Base-by-base conservation (phyloP, 1,140 invertebrate genomes). In the Patella vulgata region DNA sequence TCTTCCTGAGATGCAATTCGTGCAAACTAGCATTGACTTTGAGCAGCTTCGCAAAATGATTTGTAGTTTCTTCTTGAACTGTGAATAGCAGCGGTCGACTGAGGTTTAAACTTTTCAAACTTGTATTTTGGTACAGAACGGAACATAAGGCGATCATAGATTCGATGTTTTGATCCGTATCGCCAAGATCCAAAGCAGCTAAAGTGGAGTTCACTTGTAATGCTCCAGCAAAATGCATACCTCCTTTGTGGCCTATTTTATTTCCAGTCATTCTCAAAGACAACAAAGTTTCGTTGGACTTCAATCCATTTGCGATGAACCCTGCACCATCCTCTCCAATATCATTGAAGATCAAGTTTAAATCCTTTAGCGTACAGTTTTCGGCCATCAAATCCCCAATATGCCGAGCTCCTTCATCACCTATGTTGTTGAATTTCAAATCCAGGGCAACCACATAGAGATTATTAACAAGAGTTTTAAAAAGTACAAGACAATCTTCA, bases 301-400 rank as follows among this genome's bases (percentile, higher is more conserved):
- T 68, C 31, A 85, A 60, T 43, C 74, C 71, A 52, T 66, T 73
- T 9, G 82, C 78, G 11, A 85, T 40, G 19, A 57, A 46, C 57
- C 74, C 71, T 39, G 80, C 82, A 42, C 83, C 82, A 8, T 66
- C 73, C 9, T 71, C 58, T 33, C 70, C 76, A 64, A 85, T 80
- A 25, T 83, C 82, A 75, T 85, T 85, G 63, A 76, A 77, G 81
- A 83, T 84, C 27, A 85, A 47, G 63, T 85, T 83, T 8, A 85
- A 28, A 21, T 79, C 71, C 48, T 59, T 44, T 8, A 82, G 40
- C 8, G 62, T 52, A 23, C 59, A 43, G 30, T 69, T 78, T 40
- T 72, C 68, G 64, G 73, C 70, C 11, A 83, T 42, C 33, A 82
- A 63, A 59, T 76, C 71, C n/a, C 62, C 77, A 17, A 83, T 56